Base-by-base conservation (phyloP, 2,888 invertebrate species). In the Epinotia bilunana region DNA sequence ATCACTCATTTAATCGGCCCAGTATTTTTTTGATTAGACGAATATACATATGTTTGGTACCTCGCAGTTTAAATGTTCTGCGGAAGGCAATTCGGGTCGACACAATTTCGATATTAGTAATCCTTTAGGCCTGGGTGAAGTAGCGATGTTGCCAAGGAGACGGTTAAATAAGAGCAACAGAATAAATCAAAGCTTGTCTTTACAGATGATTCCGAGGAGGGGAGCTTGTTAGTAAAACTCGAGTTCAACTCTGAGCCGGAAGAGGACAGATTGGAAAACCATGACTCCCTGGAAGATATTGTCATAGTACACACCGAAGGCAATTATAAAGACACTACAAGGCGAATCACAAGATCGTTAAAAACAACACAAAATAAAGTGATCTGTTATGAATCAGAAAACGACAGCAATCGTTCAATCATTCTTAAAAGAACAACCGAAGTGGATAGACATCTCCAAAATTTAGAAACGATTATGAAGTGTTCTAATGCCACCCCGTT, bases 391-490 rank as follows among this genome's bases (percentile, higher is more conserved):
- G 46, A 49, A n/a, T 23, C 63, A 4, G 58, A 58, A 49, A 55
- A 64, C 13, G 16, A 2, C 46, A 12, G 9, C 58, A 20, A 70
- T 16, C 53, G 65, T 55, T 46, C 46, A 6, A 63, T 72, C 4
- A 13, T 64, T 2, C 28, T 72, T 7, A 77, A 77, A 49, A 77
- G 61, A 65, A 63, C 28, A 0, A 83, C 87, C 0, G 90, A 91
- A 77, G 75, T 90, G 0, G 89, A 89, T 49, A 87, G 90, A 20
- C 77, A 77, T 12, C n/a, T 63, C 2, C 68, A 77, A 7, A 77
- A 77, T 57, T 53, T 77, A 58, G 46, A 58, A 7, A 69, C 55
- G 39, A 18, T 77, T 18, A 71, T 77, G 72, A 46, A 53, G 3
- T 74, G 68, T 20, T 74, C 77, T 0, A 77, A 77, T 64, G 77